Percentiles rank a stretch among this genome's conserved stretches.
Evolutionary conservation across 2,113 vertebrate genomes (phyloP).

Genomic region (Amblyornis subalaris): DNA sequence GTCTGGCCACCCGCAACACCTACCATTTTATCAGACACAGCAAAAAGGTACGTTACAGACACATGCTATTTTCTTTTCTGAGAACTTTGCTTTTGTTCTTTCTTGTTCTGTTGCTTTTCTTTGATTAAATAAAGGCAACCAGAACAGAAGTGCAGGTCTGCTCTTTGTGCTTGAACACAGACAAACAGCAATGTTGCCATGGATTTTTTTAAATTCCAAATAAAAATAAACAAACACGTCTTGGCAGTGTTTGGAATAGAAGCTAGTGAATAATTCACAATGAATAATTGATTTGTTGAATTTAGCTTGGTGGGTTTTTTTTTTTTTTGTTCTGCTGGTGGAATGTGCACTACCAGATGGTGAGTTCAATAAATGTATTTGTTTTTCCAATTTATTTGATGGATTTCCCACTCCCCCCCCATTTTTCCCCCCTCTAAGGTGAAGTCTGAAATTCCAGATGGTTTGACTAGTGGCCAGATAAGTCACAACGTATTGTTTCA

Average conservation of each 20-base stretch:
- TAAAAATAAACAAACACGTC: conserved; percentile 70
- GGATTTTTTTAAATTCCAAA: conserved; percentile 58
- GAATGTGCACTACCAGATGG: conserved; percentile 60
- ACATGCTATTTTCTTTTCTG: background rate
- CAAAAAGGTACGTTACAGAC: background rate
- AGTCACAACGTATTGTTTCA: conserved; percentile 38
- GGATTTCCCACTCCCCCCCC: background rate
- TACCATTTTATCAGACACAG: background rate
- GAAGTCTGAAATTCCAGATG: conserved; percentile 59
- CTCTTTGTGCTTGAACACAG: conserved; percentile 41
- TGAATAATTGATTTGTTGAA: conserved; percentile 72
- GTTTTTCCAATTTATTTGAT: conserved; percentile 66
- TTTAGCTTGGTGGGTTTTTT: conserved; percentile 21
- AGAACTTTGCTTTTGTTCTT: conserved; percentile 29
- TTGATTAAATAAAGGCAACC: conserved; percentile 41
- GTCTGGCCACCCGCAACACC: background rate
- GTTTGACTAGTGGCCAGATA: conserved; percentile 53
- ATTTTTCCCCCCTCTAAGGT: background rate
- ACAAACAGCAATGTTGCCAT: conserved; percentile 54
- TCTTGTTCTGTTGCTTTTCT: background rate
- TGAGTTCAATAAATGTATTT: conserved; percentile 65
- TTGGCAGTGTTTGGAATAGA: conserved; percentile 59
- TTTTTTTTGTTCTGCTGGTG: conserved; percentile 25
- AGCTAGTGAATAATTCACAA: conserved; percentile 71
- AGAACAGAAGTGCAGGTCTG: conserved; percentile 19